Percentiles rank a stretch among this genome's conserved stretches.
These are phyloP conservation scores for Pseudoips prasinana DNA, from an alignment of 2,888 invertebrate species.

Conservation along the genomic window DNA sequence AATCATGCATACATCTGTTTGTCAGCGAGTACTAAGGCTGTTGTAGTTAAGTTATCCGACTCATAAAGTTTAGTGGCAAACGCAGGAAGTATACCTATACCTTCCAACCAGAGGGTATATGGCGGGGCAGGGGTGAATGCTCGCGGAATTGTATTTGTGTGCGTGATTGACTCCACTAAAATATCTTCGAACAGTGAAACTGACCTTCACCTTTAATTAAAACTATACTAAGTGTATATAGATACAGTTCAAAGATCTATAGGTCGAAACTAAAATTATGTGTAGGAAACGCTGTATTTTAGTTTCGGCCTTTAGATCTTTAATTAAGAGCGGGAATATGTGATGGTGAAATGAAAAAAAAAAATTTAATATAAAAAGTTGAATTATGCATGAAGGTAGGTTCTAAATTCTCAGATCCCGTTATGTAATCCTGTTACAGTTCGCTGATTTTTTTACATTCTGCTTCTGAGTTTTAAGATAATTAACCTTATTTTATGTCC, in stretches of 20 bases:
- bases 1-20: constrained; percentile 3
- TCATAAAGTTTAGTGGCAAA: constrained; percentile 35
- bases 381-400: too few species aligned
- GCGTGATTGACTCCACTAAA: constrained; percentile 13
- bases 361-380: too few species aligned
- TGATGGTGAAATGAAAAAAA: too few species aligned
- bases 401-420: too few species aligned
- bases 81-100: constrained; percentile 25
- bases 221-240: too few species aligned
- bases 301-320: too few species aligned
- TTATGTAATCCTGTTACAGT: too few species aligned
- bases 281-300: too few species aligned
- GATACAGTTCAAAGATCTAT: neutral
- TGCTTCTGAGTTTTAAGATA: too few species aligned
- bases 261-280: too few species aligned
- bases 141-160: constrained; percentile 4
- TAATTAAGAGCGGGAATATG: too few species aligned
- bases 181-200: constrained; percentile 4
- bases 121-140: constrained; percentile 7
- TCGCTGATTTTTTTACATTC: too few species aligned
- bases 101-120: constrained; percentile 1
- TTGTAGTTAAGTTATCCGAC: constrained; percentile 37
- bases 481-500: constrained; percentile 18
- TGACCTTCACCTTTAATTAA: constrained; percentile 17
- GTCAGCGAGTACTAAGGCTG: constrained; percentile 11